Evolutionary conservation across 1,140 invertebrate genomes (phyloP), one percentile per base, ranked within the genome.

Genomic region (Temnothorax longispinosus): DNA sequence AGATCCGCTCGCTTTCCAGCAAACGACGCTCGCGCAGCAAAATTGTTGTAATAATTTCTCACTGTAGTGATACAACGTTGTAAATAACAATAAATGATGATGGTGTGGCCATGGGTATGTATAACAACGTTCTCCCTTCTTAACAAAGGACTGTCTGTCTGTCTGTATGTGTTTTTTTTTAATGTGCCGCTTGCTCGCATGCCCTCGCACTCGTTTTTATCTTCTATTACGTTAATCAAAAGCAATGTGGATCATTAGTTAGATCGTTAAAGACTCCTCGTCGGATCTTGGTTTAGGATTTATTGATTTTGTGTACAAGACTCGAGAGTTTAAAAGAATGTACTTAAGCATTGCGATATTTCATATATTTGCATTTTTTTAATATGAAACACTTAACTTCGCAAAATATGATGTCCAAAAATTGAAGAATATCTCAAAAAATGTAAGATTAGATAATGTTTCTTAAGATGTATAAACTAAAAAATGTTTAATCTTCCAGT

Each of bases 101-200:
- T 95, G 94, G 93, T 95, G 94, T 95, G 94, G 95, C 95, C 95
- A 95, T 95, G 95, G 94, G 93, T 95, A 95, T 94, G 93, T 95
- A 95, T 94, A 93, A 89, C 72, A 89, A 89, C 62, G 44, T 64
- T 76, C 74, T 75, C 69, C 77, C 69, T 80, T 47, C 74, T 90
- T 90, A 92, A 92, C 87, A 82, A 88, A 86, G 54, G 13, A 74
- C 18, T 78, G 44, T 78, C 41, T 81, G 56, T 27, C 27, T 27
- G 27, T 88, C 60, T 90, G 71, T 87, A 32, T 78, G 21, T 60
- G 0, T 60, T 13, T 74, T 75, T 47, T 47, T 77, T 74, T 65
- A 80, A 77, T 86, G 41, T 77, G 82, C 78, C 65, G 89, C 67
- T 86, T 88, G 3, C 21, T 69, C 77, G 80, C 86, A 90, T 90